Conservation (phyloP, 2,113 vertebrate species). For the Mesitornis unicolor region DNA sequence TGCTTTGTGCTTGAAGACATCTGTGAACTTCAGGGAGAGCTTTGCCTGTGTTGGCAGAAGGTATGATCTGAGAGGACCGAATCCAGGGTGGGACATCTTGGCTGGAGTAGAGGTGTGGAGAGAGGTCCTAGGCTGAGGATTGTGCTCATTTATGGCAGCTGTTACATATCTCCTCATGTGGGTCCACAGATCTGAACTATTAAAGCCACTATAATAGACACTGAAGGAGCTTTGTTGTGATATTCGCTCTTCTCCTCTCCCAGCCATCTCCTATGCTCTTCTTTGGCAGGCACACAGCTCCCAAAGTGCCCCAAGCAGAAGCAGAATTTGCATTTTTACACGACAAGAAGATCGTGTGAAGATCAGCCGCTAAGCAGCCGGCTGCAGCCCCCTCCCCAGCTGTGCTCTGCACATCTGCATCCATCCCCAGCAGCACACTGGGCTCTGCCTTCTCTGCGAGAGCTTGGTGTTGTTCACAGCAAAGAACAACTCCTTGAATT, state of each 20-base stretch:
- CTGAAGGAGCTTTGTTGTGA: neutral
- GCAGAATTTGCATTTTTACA: neutral
- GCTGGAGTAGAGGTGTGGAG: neutral
- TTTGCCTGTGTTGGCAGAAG: neutral
- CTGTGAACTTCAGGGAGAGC: neutral
- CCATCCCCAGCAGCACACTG: fast-evolving
- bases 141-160: neutral
- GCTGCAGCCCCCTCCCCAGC: neutral
- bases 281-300: neutral
- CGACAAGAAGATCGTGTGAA: too few species aligned
- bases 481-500: neutral
- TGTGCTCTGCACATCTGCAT: neutral
- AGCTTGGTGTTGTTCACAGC: neutral
- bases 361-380: neutral
- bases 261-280: neutral
- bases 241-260: neutral
- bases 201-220: neutral
- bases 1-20: neutral
- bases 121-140: neutral
- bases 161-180: fast-evolving
- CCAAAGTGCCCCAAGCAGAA: neutral
- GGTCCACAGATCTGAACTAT: neutral
- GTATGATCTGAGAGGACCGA: neutral
- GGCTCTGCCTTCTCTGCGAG: neutral
- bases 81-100: neutral